These are phyloP conservation scores for Melanogrammus aeglefinus DNA, from an alignment of 2,797 vertebrate genomes.

Conservation along the genomic window DNA sequence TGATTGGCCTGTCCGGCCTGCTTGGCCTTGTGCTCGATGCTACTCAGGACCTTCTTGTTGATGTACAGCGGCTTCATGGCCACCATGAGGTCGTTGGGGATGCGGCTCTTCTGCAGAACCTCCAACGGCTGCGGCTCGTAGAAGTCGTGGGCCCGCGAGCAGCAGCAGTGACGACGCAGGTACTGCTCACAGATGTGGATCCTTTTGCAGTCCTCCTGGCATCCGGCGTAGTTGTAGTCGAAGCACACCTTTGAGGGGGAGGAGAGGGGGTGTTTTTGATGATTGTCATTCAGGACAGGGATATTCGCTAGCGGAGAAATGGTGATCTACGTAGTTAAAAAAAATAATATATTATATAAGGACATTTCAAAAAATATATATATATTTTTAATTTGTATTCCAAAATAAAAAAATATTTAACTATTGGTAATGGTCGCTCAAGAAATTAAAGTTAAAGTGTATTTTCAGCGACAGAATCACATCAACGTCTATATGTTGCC, in stretches of 20 bases:
- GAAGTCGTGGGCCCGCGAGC: conserved; percentile 60
- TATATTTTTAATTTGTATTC: no score
- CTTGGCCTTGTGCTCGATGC: neutral
- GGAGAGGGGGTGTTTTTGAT: neutral
- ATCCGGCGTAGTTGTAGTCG: conserved; percentile 70
- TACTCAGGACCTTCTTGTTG: conserved; percentile 54
- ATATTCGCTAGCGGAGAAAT: no score
- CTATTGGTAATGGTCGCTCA: no score
- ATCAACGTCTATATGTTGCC: no score
- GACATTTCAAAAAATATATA: no score
- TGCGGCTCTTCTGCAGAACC: conserved; percentile 32
- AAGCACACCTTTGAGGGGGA: conserved; percentile 57
- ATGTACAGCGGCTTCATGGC: conserved; percentile 54
- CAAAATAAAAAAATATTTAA: no score
- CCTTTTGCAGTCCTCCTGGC: conserved; percentile 51
- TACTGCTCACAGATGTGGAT: conserved; percentile 68
- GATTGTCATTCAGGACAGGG: no score
- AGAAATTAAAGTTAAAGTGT: neutral
- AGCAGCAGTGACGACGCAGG: conserved; percentile 51
- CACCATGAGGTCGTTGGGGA: conserved; percentile 42
- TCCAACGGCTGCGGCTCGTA: conserved; percentile 54
- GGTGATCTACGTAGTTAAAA: no score
- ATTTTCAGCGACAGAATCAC: neutral
- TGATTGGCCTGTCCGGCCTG: neutral
- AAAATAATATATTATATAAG: no score